phyloP scores from a whole-genome alignment of 2,888 invertebrate species.

The Ephialtes manifestator region DNA sequence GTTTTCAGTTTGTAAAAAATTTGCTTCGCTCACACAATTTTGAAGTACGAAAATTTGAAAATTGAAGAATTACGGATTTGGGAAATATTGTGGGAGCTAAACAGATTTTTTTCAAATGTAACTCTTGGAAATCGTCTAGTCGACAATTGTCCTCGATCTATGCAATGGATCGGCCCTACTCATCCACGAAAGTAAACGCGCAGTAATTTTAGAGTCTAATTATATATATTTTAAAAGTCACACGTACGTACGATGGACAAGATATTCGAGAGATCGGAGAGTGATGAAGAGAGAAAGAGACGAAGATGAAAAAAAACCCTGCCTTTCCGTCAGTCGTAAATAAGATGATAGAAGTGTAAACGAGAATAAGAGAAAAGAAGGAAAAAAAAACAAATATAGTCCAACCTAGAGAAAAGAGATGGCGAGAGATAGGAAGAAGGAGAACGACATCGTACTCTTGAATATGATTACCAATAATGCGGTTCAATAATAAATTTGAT shows the following conservation, averaged over 20 bases:
- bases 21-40: slow-evolving; percentile 10
- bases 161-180: slow-evolving; percentile 75
- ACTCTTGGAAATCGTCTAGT: slow-evolving; percentile 35
- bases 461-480: slow-evolving; percentile 73
- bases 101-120: slow-evolving; percentile 37
- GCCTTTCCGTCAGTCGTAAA: slow-evolving; percentile 68
- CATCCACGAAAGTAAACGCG: slow-evolving; percentile 80
- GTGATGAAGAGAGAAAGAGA: slow-evolving; percentile 29
- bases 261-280: slow-evolving; percentile 50
- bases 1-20: slow-evolving; percentile 31
- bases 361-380: slow-evolving; percentile 51
- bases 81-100: slow-evolving; percentile 1
- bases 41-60: background rate
- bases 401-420: background rate
- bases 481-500: slow-evolving; percentile 70
- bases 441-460: slow-evolving; percentile 71
- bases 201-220: slow-evolving; percentile 67
- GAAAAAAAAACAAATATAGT: background rate
- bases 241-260: slow-evolving; percentile 39
- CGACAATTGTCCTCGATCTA: slow-evolving; percentile 66
- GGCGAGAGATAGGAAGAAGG: slow-evolving; percentile 24
- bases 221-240: slow-evolving; percentile 66
- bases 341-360: slow-evolving; percentile 72
- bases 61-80: background rate
- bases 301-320: slow-evolving; percentile 52